phyloP scores from a whole-genome alignment of 1,140 invertebrate genomes.

The Subanguina moxae region DNA sequence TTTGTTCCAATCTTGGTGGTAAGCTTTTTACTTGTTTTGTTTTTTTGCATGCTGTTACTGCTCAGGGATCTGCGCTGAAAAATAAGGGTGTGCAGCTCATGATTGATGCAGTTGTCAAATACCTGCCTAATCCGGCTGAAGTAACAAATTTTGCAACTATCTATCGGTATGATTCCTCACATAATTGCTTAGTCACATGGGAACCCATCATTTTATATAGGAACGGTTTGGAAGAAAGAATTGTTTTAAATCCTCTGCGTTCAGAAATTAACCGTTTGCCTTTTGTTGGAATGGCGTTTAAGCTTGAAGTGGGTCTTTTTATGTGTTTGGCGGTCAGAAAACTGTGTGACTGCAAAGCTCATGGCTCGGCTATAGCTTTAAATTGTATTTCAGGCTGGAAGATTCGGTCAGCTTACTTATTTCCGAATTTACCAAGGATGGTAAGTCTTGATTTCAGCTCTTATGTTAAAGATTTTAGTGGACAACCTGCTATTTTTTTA shows the following conservation, averaged over 20 bases:
- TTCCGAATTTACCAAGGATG: conserved; percentile 90
- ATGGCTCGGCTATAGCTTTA: no score
- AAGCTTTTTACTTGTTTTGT: no score
- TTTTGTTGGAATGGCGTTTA: conserved; percentile 91
- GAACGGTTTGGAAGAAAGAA: conserved; percentile 63
- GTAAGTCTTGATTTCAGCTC: no score
- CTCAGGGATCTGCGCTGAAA: conserved; percentile 74
- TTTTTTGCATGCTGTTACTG: no score
- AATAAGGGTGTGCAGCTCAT: conserved; percentile 95
- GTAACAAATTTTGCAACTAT: conserved; percentile 79
- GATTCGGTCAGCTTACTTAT: conserved; percentile 96
- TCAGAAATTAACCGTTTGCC: conserved; percentile 64
- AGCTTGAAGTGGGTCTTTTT: conserved; percentile 71
- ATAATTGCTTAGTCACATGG: conserved; percentile 32
- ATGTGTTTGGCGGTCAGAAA: no score
- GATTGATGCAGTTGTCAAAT: conserved; percentile 77
- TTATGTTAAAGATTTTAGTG: no score
- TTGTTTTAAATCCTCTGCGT: conserved; percentile 74
- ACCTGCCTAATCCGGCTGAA: conserved; percentile 89
- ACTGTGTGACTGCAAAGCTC: no score
- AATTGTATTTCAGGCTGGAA: conserved; percentile 76
- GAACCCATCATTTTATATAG: conserved; percentile 23
- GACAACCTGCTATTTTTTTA: no score
- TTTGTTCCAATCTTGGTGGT: conserved; percentile 67
- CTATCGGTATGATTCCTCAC: no score